Evolutionary conservation across 2,797 vertebrate genomes (phyloP).

Genomic region (Gouania willdenowi): DNA sequence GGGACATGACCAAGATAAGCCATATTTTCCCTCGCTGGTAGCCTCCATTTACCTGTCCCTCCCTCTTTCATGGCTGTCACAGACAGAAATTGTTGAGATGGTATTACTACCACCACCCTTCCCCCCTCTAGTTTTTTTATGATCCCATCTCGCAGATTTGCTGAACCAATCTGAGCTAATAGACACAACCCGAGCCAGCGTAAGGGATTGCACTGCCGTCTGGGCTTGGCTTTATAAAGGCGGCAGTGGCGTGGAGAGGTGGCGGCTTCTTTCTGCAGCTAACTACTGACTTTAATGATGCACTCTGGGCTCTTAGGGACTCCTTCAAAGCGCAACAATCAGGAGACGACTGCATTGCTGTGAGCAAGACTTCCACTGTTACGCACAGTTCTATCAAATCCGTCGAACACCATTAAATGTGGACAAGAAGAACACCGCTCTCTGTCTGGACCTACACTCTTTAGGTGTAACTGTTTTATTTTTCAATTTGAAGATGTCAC

Average conservation of each 20-base stretch:
- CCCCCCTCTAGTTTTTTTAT: conserved; percentile 15
- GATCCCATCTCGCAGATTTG: conserved; percentile 39
- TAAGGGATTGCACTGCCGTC: conserved; percentile 44
- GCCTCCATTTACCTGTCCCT: conserved; percentile 37
- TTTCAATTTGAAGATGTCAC: too few species aligned
- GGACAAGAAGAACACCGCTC: too few species aligned
- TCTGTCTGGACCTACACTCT: too few species aligned
- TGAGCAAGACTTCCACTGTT: too few species aligned
- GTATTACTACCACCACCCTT: conserved; percentile 31
- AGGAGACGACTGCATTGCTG: too few species aligned
- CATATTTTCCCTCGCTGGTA: conserved; percentile 26
- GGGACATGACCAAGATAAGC: conserved; percentile 38
- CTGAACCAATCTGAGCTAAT: conserved; percentile 43
- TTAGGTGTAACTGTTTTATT: too few species aligned
- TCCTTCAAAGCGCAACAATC: too few species aligned
- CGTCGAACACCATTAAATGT: too few species aligned
- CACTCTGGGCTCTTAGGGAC: conserved; percentile 25
- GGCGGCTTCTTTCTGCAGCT: conserved; percentile 20
- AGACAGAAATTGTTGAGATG: conserved; percentile 40
- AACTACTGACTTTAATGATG: conserved; percentile 58
- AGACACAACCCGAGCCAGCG: conserved; percentile 31
- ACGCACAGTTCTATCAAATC: too few species aligned
- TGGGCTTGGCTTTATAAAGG: conserved; percentile 49
- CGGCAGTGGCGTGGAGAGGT: conserved; percentile 35
- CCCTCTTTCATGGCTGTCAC: conserved; percentile 45